These are phyloP conservation scores for Drosophila guanche DNA, from an alignment of 1,140 invertebrate species.

Conservation along the genomic window DNA sequence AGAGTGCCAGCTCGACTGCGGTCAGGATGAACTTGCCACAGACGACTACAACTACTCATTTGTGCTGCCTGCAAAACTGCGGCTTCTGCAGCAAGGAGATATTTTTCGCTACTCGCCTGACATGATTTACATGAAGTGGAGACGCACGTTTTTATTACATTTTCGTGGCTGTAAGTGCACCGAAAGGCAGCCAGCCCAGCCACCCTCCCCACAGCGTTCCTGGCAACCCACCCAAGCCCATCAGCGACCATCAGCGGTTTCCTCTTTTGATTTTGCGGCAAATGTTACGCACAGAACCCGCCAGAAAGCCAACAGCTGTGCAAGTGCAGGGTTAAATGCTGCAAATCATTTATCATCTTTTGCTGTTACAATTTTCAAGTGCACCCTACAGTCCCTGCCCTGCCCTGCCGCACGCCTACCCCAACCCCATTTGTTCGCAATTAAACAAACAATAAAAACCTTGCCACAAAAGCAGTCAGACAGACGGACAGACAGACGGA, in stretches of 20 bases:
- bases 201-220: slow-evolving; percentile 15
- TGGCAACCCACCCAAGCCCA: slow-evolving; percentile 25
- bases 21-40: slow-evolving; percentile 56
- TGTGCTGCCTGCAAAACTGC: slow-evolving; percentile 48
- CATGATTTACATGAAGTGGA: slow-evolving; percentile 79
- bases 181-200: slow-evolving; percentile 33
- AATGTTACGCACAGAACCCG: slow-evolving; percentile 58
- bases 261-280: slow-evolving; percentile 68
- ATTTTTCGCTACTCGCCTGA: slow-evolving; percentile 75
- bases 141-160: slow-evolving; percentile 82
- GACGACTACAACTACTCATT: slow-evolving; percentile 47
- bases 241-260: slow-evolving; percentile 34
- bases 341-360: slow-evolving; percentile 76
- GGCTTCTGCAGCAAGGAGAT: slow-evolving; percentile 50
- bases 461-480: slow-evolving; percentile 1
- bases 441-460: slow-evolving; percentile 75
- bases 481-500: slow-evolving; percentile 14
- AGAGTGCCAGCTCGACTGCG: slow-evolving; percentile 4
- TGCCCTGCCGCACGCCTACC: slow-evolving; percentile 7
- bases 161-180: slow-evolving; percentile 77
- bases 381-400: slow-evolving; percentile 10
- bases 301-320: slow-evolving; percentile 72
- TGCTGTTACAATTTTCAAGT: slow-evolving; percentile 78
- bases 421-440: slow-evolving; percentile 58
- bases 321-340: slow-evolving; percentile 65